phyloP scores from a whole-genome alignment of 2,888 invertebrate genomes.

The Drosophila colorata region DNA sequence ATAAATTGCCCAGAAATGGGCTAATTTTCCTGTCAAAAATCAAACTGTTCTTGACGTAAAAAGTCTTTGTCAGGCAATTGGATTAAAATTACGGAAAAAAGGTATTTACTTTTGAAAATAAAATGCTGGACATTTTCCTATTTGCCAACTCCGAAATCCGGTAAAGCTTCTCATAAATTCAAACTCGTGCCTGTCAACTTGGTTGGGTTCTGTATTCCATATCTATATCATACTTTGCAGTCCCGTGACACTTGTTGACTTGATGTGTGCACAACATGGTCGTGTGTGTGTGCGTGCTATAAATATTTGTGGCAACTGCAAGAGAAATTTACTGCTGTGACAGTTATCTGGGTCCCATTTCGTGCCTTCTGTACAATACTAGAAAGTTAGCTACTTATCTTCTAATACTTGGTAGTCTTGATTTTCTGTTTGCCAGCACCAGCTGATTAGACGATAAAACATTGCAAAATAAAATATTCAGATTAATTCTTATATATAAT shows the following conservation, averaged over 20 bases:
- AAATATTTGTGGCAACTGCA: slow-evolving; percentile 62
- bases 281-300: slow-evolving; percentile 8
- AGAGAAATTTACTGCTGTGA: slow-evolving; percentile 35
- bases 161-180: slow-evolving; percentile 63
- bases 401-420: slow-evolving; percentile 29
- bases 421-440: slow-evolving; percentile 26
- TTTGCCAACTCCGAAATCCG: slow-evolving; percentile 19
- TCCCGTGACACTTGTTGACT: slow-evolving; percentile 69
- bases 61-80: neutral
- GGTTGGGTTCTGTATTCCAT: slow-evolving; percentile 24
- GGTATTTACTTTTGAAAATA: slow-evolving; percentile 3
- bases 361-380: slow-evolving; percentile 8
- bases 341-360: slow-evolving; percentile 48
- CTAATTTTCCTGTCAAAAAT: slow-evolving; percentile 4
- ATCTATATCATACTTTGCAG: slow-evolving; percentile 50
- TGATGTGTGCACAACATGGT: slow-evolving; percentile 5
- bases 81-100: slow-evolving; percentile 4
- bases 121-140: slow-evolving; percentile 35
- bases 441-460: slow-evolving; percentile 15
- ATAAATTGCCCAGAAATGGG: neutral
- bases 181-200: slow-evolving; percentile 59
- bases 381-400: slow-evolving; percentile 24
- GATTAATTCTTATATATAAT: slow-evolving; percentile 6
- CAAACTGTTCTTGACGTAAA: neutral
- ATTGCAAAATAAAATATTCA: slow-evolving; percentile 22